Evolutionary conservation across 2,888 invertebrate species (phyloP).

Genomic region (Polydrusus tereticollis): DNA sequence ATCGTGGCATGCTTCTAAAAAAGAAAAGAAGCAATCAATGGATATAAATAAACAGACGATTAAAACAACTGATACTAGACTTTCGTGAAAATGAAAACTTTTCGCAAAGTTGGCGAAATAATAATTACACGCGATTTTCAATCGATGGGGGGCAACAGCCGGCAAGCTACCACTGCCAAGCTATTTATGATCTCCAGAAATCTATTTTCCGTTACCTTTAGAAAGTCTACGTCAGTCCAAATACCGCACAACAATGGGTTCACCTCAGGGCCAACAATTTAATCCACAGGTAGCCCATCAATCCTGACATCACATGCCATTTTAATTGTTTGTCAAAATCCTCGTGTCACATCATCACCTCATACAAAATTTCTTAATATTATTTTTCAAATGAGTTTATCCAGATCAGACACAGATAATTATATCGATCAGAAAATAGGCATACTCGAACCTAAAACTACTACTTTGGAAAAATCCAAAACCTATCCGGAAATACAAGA

Average conservation of each 20-base stretch:
- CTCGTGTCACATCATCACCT: constrained; percentile 44
- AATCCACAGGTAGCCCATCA: constrained; percentile 35
- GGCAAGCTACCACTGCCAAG: neutral
- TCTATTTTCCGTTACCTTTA: neutral
- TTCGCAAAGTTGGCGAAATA: neutral
- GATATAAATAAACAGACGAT: neutral
- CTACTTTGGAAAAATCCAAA: constrained; percentile 37
- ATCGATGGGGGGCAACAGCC: neutral
- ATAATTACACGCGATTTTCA: neutral
- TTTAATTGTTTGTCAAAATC: constrained; percentile 42
- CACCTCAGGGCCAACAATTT: constrained; percentile 28
- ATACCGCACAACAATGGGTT: constrained; percentile 1
- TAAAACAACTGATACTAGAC: neutral
- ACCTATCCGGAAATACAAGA: constrained; percentile 42
- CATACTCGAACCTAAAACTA: neutral
- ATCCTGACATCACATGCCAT: constrained; percentile 18
- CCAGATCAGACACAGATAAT: constrained; percentile 39
- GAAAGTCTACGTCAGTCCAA: neutral
- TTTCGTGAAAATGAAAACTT: neutral
- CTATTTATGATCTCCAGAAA: neutral
- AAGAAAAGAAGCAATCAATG: neutral
- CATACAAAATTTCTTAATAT: constrained; percentile 29
- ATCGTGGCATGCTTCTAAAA: neutral
- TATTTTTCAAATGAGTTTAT: constrained; percentile 43
- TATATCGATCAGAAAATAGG: constrained; percentile 1